phyloP scores from a whole-genome alignment of 2,113 vertebrate species.

The Boulengeromyrus knoepffleri region DNA sequence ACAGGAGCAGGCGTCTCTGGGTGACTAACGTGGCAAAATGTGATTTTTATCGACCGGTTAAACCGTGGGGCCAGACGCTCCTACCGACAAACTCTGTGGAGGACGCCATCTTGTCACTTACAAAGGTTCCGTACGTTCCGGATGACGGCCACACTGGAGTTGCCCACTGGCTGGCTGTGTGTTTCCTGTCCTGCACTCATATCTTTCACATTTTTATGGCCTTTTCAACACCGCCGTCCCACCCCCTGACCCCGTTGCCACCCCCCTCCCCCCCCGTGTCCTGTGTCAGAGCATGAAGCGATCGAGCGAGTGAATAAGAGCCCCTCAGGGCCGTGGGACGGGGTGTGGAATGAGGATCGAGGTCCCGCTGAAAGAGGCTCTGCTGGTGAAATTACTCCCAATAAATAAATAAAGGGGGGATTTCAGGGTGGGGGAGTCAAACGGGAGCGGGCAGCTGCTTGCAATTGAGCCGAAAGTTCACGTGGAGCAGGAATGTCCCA shows the following conservation, averaged over 20 bases:
- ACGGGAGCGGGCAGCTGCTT: slow-evolving; percentile 41
- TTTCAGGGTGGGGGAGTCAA: slow-evolving; percentile 35
- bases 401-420: slow-evolving; percentile 35
- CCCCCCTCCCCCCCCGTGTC: background rate
- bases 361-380: slow-evolving; percentile 35
- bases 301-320: background rate
- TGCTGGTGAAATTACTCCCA: slow-evolving; percentile 40
- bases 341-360: slow-evolving; percentile 34
- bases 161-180: background rate
- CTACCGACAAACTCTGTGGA: background rate
- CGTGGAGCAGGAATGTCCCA: slow-evolving; percentile 35
- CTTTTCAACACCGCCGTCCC: background rate
- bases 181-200: background rate
- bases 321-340: slow-evolving; percentile 7
- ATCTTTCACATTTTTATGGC: slow-evolving; percentile 2
- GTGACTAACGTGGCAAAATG: too few relatives aligned
- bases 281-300: background rate
- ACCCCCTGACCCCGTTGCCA: background rate
- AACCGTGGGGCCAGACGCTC: background rate
- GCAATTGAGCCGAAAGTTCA: slow-evolving; percentile 41
- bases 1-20: background rate
- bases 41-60: background rate
- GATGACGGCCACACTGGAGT: background rate
- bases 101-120: background rate
- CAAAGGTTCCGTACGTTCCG: background rate